Conservation (phyloP, 1,140 invertebrate genomes). For the Drosophila eugracilis region DNA sequence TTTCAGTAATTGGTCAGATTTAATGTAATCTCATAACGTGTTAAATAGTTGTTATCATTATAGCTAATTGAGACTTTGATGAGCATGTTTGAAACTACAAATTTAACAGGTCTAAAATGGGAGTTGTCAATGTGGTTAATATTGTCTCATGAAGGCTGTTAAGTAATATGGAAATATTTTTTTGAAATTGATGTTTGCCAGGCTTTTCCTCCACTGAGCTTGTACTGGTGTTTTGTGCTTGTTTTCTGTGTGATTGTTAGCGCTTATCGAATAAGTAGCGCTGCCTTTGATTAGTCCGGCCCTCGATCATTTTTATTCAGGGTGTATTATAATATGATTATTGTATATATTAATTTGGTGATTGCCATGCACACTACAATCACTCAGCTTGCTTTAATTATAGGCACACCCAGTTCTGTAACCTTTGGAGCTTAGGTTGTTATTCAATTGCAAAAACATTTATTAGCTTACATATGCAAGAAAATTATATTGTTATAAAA, state of each 20-base stretch:
- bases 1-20: background rate
- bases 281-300: conserved; percentile 29
- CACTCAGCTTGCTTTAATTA: background rate
- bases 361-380: conserved; percentile 37
- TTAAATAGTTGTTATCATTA: background rate
- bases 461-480: too few relatives aligned
- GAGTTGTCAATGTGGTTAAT: background rate
- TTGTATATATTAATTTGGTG: conserved; percentile 14
- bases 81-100: background rate
- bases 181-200: too few relatives aligned
- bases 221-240: conserved; percentile 2
- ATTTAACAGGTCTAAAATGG: background rate
- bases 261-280: conserved; percentile 23
- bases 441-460: too few relatives aligned
- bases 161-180: too few relatives aligned
- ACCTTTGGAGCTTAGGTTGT: background rate
- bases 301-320: conserved; percentile 28
- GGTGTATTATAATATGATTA: conserved; percentile 3
- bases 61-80: background rate
- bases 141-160: background rate
- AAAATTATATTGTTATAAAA: background rate
- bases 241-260: conserved; percentile 6
- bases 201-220: background rate
- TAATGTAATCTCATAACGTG: too few relatives aligned
- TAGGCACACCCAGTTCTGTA: background rate